Conservation (phyloP, 2,797 vertebrate species). For the Chaetophractus vellerosus region DNA sequence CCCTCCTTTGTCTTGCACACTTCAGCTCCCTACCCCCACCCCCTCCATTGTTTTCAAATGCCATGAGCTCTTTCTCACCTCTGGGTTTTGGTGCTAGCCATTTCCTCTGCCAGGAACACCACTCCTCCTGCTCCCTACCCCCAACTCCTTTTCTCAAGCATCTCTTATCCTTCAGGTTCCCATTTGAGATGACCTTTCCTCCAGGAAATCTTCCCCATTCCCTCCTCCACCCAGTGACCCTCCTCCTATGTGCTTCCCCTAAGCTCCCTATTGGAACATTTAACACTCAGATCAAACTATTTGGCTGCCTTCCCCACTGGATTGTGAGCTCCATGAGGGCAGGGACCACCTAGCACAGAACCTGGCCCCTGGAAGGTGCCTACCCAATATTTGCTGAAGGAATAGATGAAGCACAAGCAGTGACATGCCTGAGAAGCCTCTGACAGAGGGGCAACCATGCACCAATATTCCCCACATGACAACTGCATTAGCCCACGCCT, state of each 20-base stretch:
- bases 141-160: background rate
- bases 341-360: background rate
- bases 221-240: no score
- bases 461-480: fast-evolving
- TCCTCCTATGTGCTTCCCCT: background rate
- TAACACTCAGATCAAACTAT: background rate
- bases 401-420: background rate
- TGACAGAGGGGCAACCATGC: background rate
- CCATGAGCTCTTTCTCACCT: background rate
- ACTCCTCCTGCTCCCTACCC: background rate
- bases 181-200: background rate
- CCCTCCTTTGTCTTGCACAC: background rate
- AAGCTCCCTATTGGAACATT: background rate
- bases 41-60: background rate
- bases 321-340: background rate
- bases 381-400: background rate
- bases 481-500: background rate
- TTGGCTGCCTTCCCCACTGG: fast-evolving
- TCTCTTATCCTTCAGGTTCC: background rate
- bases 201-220: background rate
- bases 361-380: background rate
- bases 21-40: background rate
- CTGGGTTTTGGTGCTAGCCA: background rate
- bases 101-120: background rate
- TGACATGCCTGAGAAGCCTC: background rate